Evolutionary conservation across 2,113 vertebrate genomes (phyloP).

Genomic region (Cololabis saira): DNA sequence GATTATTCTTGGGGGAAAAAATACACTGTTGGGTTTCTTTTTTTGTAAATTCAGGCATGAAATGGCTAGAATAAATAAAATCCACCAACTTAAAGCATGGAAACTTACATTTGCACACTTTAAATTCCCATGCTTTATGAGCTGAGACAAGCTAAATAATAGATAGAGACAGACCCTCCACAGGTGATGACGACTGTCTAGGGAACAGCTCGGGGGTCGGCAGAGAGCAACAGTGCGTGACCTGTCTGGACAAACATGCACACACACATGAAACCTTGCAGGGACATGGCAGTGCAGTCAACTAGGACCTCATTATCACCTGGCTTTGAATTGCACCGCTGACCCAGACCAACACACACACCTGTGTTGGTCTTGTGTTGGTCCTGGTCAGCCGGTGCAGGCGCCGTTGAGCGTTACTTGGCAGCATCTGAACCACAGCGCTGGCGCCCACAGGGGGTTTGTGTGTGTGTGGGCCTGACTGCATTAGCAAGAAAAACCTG

Average conservation of each 20-base stretch:
- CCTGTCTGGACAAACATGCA: constrained; percentile 52
- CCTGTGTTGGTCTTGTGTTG: neutral
- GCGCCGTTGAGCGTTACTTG: constrained; percentile 37
- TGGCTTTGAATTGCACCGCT: constrained; percentile 40
- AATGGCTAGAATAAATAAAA: too few species aligned
- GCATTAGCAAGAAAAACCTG: constrained; percentile 33
- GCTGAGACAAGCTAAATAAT: constrained; percentile 1
- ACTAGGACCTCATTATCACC: constrained; percentile 61
- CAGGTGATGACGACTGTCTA: constrained; percentile 54
- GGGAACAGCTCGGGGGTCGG: constrained; percentile 25
- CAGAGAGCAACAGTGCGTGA: constrained; percentile 54
- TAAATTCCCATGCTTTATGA: neutral
- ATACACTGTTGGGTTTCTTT: too few species aligned
- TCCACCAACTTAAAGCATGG: too few species aligned
- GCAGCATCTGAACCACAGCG: constrained; percentile 57
- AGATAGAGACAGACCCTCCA: constrained; percentile 36
- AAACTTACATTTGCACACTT: too few species aligned
- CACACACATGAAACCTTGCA: constrained; percentile 23
- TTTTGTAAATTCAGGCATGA: too few species aligned
- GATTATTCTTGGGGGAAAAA: too few species aligned
- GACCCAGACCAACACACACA: constrained; percentile 35
- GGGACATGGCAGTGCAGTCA: constrained; percentile 40
- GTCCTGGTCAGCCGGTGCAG: constrained; percentile 15
- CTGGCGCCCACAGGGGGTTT: constrained; percentile 10
- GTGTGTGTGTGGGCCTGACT: constrained; percentile 42